phyloP scores from a whole-genome alignment of 1,140 invertebrate genomes.

The Zaprionus ornatus region DNA sequence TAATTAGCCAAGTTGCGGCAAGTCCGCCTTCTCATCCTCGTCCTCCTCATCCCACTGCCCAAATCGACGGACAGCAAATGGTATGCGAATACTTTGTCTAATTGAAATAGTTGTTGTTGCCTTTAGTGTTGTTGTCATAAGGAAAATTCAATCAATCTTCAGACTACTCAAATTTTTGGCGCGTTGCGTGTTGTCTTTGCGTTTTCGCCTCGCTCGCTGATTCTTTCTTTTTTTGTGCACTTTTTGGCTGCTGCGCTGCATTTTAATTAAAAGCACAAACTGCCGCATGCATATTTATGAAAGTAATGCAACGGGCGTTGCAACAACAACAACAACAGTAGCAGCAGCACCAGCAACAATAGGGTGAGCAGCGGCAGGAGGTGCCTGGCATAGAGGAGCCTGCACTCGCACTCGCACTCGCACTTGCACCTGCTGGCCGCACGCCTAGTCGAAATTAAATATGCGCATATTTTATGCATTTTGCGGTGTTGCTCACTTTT shows the following conservation, averaged over 20 bases:
- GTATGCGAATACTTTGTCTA: constrained; percentile 54
- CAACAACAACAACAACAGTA: constrained; percentile 27
- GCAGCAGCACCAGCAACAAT: constrained; percentile 14
- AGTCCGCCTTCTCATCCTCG: background rate
- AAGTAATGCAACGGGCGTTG: constrained; percentile 64
- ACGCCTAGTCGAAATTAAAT: constrained; percentile 77
- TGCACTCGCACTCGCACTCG: constrained; percentile 42
- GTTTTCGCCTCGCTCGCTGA: constrained; percentile 3
- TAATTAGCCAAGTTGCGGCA: constrained; percentile 72
- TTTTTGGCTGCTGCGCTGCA: constrained; percentile 53
- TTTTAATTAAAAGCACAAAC: constrained; percentile 78
- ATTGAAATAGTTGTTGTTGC: constrained; percentile 61
- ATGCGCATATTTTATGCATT: constrained; percentile 80
- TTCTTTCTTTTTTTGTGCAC: constrained; percentile 7
- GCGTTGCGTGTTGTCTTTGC: constrained; percentile 21
- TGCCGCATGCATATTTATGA: constrained; percentile 80
- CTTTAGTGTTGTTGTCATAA: constrained; percentile 3
- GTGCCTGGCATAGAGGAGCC: constrained; percentile 13
- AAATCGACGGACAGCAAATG: constrained; percentile 44
- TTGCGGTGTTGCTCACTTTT: constrained; percentile 69
- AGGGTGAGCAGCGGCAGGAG: constrained; percentile 7
- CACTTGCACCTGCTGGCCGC: constrained; percentile 56
- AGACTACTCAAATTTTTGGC: constrained; percentile 58
- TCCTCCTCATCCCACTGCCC: constrained; percentile 37
- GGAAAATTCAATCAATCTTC: constrained; percentile 71